Evolutionary conservation across 2,113 vertebrate species (phyloP), one percentile per base, ranked within the genome.

Genomic region (Scartelaos histophorus): DNA sequence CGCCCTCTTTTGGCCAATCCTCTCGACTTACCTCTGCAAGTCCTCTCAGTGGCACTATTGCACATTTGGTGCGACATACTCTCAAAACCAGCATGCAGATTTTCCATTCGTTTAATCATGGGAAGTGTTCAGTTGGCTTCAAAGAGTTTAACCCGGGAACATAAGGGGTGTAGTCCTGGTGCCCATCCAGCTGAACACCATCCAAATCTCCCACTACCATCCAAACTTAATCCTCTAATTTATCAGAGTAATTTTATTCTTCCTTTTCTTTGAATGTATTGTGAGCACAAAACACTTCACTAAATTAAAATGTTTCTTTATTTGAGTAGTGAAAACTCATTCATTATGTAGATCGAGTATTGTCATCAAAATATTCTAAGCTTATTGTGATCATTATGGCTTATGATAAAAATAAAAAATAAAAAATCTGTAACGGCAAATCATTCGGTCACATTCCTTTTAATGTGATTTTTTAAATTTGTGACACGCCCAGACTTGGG

Each of bases 111-210:
- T 83, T 82, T 80, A 81, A 85, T 83, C 76, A 67, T 79, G 74
- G 74, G 71, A 81, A 70, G 85, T 75, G 85, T 84, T 91, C 86
- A 91, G 90, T 80, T 88, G 86, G 84, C 76, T 60, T 75, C 72
- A 74, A 69, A 73, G 82, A 82, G 74, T 77, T 85, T 73, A 82
- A 88, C 79, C 75, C 46, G 13, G 69, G 73, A 73, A 74, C 66
- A 70, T 51, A 56, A 61, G 58, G 75, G 73, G 62, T 68, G 61
- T 64, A 53, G 66, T 74, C 17, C 56, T 22, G 69, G 75, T 80
- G 76, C 69, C 4, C 12, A 46, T 86, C 79, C 85, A 86, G 35
- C 86, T 89, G 77, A 90, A 86, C 76, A 70, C 70, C 24, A 74
- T 88, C 81, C 83, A 82, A 71, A 45, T 34, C 69, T 54, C 61